phyloP scores from a whole-genome alignment of 2,797 vertebrate species.

The Scarus forsteni region DNA sequence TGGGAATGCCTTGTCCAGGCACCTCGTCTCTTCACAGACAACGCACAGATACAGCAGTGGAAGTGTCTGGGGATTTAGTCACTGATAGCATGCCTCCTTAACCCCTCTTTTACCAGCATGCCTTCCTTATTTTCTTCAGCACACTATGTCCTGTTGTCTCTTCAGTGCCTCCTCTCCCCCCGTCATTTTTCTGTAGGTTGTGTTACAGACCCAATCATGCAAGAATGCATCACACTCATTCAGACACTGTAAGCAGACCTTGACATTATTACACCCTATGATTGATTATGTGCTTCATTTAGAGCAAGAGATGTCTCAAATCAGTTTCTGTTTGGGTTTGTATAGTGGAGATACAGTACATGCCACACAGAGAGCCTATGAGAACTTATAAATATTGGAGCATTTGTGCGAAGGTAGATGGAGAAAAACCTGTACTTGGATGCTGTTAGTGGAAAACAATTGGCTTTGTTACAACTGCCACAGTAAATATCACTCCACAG shows the following conservation, averaged over 20 bases:
- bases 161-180: constrained; percentile 26
- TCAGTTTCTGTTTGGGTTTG: constrained; percentile 39
- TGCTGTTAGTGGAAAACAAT: constrained; percentile 48
- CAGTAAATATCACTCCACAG: constrained; percentile 49
- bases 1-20: constrained; percentile 57
- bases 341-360: constrained; percentile 12
- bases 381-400: constrained; percentile 50
- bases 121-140: constrained; percentile 17
- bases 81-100: constrained; percentile 47
- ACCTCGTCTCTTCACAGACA: constrained; percentile 61
- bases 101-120: constrained; percentile 13
- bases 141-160: constrained; percentile 48
- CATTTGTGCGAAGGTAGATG: constrained; percentile 28
- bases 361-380: constrained; percentile 19
- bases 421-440: constrained; percentile 55
- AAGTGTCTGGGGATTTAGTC: constrained; percentile 57
- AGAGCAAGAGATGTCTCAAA: constrained; percentile 51
- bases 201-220: constrained; percentile 57
- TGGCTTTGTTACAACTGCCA: constrained; percentile 59
- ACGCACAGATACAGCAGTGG: constrained; percentile 53
- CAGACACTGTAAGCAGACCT: constrained; percentile 43
- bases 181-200: constrained; percentile 46
- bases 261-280: constrained; percentile 50
- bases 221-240: constrained; percentile 37
- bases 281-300: constrained; percentile 59